phyloP scores from a whole-genome alignment of 2,888 invertebrate genomes.

The Maniola hyperantus region DNA sequence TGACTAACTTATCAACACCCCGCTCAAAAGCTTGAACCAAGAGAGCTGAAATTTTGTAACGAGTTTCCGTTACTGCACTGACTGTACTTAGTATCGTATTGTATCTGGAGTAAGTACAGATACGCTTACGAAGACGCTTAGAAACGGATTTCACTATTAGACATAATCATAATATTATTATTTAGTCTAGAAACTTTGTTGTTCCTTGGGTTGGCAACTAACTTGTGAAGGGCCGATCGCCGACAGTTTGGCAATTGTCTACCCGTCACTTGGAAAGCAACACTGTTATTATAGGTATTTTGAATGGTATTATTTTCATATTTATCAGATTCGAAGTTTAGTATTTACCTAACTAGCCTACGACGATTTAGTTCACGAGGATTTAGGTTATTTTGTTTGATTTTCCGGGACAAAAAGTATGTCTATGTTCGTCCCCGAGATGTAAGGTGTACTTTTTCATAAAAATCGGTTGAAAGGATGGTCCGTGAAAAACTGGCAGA shows the following conservation, averaged over 20 bases:
- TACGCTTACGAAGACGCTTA: too few species aligned
- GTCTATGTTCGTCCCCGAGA: not conserved
- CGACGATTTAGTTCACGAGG: not conserved
- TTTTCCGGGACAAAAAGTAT: not conserved
- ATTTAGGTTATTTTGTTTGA: not conserved
- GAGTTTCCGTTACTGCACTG: too few species aligned
- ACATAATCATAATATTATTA: not conserved
- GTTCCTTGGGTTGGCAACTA: not conserved
- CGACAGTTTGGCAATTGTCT: not conserved
- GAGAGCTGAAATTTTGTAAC: too few species aligned
- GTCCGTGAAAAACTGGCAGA: too few species aligned
- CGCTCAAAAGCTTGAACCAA: too few species aligned
- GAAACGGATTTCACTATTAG: too few species aligned
- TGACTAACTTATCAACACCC: too few species aligned
- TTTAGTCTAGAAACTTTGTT: conserved; percentile 4
- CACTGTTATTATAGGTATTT: not conserved
- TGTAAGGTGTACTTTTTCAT: too few species aligned
- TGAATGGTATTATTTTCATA: not conserved
- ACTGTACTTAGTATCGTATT: too few species aligned
- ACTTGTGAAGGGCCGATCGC: too few species aligned
- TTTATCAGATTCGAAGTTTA: not conserved
- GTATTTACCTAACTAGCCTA: not conserved
- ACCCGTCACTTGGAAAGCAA: not conserved
- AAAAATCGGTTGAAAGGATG: too few species aligned
- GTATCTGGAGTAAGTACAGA: too few species aligned